These are phyloP conservation scores for Apostichopus leukothele DNA, from an alignment of 53 echinoderm and acorn worm genomes.

Conservation along the genomic window DNA sequence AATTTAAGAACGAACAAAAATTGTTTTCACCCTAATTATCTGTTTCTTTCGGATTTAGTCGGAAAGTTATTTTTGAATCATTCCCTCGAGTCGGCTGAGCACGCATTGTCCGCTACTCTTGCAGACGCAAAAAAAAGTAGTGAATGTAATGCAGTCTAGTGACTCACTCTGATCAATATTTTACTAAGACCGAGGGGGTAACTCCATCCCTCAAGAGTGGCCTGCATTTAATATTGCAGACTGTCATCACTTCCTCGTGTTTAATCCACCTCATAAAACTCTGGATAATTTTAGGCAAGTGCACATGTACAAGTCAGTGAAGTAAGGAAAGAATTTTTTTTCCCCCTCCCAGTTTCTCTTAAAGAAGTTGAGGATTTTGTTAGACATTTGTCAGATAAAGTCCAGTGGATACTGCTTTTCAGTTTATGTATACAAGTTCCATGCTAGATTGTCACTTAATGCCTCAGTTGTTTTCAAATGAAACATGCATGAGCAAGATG, in stretches of 20 bases:
- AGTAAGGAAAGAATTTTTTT: no score
- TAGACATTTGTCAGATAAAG: not conserved
- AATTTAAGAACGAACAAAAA: constrained; percentile 1
- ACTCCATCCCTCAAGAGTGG: constrained; percentile 13
- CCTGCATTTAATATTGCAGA: constrained; percentile 11
- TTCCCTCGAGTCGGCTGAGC: not conserved
- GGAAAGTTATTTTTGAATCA: constrained; percentile 6
- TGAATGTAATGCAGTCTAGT: constrained; percentile 18
- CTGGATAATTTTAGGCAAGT: not conserved
- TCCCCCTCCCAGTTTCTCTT: not conserved
- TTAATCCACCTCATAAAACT: not conserved
- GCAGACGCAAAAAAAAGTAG: not conserved
- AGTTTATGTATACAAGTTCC: no score
- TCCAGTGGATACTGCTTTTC: no score
- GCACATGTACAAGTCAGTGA: not conserved
- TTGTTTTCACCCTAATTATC: not conserved
- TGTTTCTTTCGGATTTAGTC: not conserved
- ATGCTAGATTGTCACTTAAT: not conserved
- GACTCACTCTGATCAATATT: constrained; percentile 45
- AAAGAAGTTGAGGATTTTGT: not conserved
- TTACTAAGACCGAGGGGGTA: constrained; percentile 22
- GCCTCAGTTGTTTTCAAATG: not conserved
- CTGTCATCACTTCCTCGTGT: constrained; percentile 5
- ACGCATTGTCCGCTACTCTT: not conserved
- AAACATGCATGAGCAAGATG: not conserved